Percentiles rank a stretch among this genome's conserved stretches.
Evolutionary conservation across 2,888 invertebrate genomes (phyloP).

Genomic region (Calliopum simillimum): DNA sequence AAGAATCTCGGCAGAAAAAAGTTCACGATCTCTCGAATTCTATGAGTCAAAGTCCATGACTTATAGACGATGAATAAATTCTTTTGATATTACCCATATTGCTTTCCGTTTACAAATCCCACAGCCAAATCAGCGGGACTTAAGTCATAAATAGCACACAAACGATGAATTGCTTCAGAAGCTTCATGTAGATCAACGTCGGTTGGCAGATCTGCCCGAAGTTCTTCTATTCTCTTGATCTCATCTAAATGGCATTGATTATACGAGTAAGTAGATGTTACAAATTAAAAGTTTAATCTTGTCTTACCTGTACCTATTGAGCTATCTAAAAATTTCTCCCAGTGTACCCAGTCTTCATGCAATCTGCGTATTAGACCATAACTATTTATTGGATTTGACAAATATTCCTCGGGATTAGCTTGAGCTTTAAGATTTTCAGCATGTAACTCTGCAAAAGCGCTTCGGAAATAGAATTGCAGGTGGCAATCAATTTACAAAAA

Average conservation of each 20-base stretch:
- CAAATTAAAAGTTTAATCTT: neutral
- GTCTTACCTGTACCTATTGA: constrained; percentile 40
- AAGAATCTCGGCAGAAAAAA: too few species aligned
- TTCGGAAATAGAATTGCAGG: constrained; percentile 16
- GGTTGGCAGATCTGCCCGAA: constrained; percentile 70
- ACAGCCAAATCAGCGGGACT: constrained; percentile 69
- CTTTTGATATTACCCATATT: constrained; percentile 37
- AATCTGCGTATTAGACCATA: constrained; percentile 43
- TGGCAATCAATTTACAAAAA: neutral
- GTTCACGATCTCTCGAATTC: too few species aligned
- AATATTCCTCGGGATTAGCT: constrained; percentile 36
- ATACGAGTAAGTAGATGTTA: too few species aligned
- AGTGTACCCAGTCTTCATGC: constrained; percentile 44
- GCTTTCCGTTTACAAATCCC: constrained; percentile 65
- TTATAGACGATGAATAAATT: too few species aligned
- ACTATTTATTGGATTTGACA: constrained; percentile 43
- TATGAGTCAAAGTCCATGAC: too few species aligned
- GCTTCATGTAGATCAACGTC: constrained; percentile 78
- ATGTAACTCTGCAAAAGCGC: constrained; percentile 39
- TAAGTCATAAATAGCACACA: constrained; percentile 74
- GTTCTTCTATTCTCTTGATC: constrained; percentile 22
- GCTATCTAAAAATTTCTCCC: constrained; percentile 39
- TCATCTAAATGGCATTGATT: constrained; percentile 25
- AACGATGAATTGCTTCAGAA: constrained; percentile 84
- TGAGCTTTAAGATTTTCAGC: constrained; percentile 33